Evolutionary conservation across 1,140 invertebrate species (phyloP), one percentile per base, ranked within the genome.

Genomic region (Ips nitidus): DNA sequence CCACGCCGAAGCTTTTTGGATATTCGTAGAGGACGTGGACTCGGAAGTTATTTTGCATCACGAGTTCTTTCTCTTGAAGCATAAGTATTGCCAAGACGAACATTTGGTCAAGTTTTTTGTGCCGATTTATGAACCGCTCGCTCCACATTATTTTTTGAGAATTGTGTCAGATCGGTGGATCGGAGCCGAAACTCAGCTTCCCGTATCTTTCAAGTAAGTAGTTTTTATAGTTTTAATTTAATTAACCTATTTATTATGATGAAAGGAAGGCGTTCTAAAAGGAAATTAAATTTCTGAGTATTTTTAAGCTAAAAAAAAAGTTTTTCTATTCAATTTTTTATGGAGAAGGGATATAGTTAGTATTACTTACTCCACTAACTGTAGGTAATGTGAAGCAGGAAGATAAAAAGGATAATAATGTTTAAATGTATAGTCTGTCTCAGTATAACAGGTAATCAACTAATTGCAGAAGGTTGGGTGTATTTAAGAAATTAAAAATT

Each of bases 21-120:
- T 99, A 74, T 83, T 99, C 5, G 96, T 99, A 1, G 97, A 99
- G 81, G 98, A 99, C 81, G 97, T 99, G 1, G 97, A 99, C 83
- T 94, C 94, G 1, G 97, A 99, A 78, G 89, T 93, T 1, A 88
- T 99, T 75, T 84, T 99, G 1, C 98, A 99, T 82, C 94, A 99
- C 80, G 98, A 99, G 82, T 99, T 93, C 81, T 99, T 99, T 80
- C 84, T 99, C 7, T 83, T 99, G 0, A 99, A 99, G 83, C 86
- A 93, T 64, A 97, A 98, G 80, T 99, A 98, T 82, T 88, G 90
- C 47, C 85, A 88, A 70, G 98, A 99, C 80, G 97, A 99, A 77
- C 98, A 99, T 80, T 84, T 95, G 52, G 89, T 99, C 0, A 99
- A 98, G 81, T 98, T 99, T 82, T 99, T 97, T 82, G 97, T 99